Evolutionary conservation across 2,888 invertebrate species (phyloP).

Genomic region (Pharmacophagus antenor): DNA sequence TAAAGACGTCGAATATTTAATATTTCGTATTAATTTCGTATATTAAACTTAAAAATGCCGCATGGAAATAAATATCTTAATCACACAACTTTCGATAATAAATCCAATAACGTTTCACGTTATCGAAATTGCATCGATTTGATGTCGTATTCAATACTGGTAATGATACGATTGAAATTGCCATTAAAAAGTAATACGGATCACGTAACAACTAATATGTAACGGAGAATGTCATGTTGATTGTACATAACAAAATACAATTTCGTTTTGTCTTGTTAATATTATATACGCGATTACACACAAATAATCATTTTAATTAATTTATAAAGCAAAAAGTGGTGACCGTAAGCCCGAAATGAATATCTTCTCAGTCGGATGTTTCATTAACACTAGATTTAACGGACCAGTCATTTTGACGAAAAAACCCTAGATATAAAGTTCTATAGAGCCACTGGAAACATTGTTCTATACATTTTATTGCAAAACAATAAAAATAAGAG

Average conservation of each 20-base stretch:
- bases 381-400: too few relatives aligned
- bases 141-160: constrained; percentile 10
- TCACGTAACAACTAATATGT: constrained; percentile 12
- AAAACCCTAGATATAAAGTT: too few relatives aligned
- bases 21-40: too few relatives aligned
- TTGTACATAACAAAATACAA: background rate
- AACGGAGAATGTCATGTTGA: background rate
- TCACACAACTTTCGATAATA: constrained; percentile 14
- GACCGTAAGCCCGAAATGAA: too few relatives aligned
- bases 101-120: constrained; percentile 5
- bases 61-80: constrained; percentile 6
- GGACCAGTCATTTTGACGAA: too few relatives aligned
- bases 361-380: too few relatives aligned
- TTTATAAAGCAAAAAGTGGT: too few relatives aligned
- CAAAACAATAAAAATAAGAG: too few relatives aligned
- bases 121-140: constrained; percentile 22
- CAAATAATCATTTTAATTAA: too few relatives aligned
- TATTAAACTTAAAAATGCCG: background rate
- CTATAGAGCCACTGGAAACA: too few relatives aligned
- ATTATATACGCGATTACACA: background rate
- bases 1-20: too few relatives aligned
- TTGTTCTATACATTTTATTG: too few relatives aligned
- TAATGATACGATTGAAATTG: constrained; percentile 16
- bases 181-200: constrained; percentile 14
- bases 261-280: background rate